phyloP scores from a whole-genome alignment of 2,113 vertebrate genomes.

The Eurypyga helias region DNA sequence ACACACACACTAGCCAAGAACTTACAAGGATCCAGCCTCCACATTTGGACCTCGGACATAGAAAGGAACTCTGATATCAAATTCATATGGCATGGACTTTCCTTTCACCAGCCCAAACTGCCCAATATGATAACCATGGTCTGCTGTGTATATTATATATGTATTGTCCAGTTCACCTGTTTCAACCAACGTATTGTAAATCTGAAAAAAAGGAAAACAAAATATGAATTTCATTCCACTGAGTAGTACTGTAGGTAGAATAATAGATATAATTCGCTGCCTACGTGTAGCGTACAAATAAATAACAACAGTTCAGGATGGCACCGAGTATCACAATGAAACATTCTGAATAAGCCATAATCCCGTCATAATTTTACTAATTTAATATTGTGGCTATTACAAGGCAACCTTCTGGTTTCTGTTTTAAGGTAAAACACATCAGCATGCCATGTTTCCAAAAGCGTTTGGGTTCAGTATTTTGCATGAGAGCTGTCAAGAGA shows the following conservation, averaged over 20 bases:
- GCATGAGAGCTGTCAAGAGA: neutral
- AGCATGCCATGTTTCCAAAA: neutral
- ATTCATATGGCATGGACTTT: slow-evolving; percentile 98
- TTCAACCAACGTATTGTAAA: slow-evolving; percentile 91
- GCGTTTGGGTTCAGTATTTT: neutral
- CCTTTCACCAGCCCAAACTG: slow-evolving; percentile 98
- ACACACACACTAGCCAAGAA: neutral
- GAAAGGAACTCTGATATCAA: slow-evolving; percentile 96
- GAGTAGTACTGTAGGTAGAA: neutral
- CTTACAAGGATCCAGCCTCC: slow-evolving; percentile 92
- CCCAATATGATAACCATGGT: slow-evolving; percentile 97
- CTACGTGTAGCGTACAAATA: neutral
- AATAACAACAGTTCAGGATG: neutral
- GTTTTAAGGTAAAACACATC: neutral
- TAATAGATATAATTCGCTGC: neutral
- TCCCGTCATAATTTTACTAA: neutral
- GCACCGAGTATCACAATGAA: neutral
- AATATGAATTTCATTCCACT: neutral
- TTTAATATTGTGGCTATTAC: neutral
- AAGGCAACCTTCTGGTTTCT: neutral
- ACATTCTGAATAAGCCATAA: neutral
- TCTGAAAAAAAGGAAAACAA: slow-evolving; percentile 68
- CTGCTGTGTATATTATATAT: slow-evolving; percentile 94
- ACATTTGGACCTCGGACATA: slow-evolving; percentile 93
- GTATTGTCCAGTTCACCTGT: slow-evolving; percentile 95